Percentiles rank a stretch among this genome's conserved stretches.
Conservation (phyloP, 2,113 vertebrate genomes). For the Xiphorhynchus elegans region DNA sequence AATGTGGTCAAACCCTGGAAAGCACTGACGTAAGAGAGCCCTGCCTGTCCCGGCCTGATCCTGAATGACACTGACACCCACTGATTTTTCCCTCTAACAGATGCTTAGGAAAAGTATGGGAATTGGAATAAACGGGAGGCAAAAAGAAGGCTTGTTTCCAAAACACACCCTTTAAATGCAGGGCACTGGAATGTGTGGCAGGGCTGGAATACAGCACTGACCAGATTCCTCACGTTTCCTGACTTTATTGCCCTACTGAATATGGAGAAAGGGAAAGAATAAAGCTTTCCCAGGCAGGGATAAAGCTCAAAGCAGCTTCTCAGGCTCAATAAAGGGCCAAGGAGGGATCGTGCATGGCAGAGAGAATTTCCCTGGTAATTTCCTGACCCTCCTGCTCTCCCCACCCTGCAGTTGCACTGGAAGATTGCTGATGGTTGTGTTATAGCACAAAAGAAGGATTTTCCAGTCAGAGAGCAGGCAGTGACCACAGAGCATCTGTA, state of each 20-base stretch:
- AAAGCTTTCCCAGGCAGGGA: not conserved
- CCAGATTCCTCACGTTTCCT: not conserved
- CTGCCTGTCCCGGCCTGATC: not conserved
- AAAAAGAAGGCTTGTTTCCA: not conserved
- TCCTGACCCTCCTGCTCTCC: not conserved
- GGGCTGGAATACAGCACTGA: not conserved
- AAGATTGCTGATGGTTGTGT: not conserved
- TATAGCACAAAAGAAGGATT: not conserved
- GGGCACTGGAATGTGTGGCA: not conserved
- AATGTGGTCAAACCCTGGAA: constrained; percentile 1
- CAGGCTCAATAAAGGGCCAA: not conserved
- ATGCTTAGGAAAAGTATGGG: not conserved
- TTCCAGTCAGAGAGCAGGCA: not conserved
- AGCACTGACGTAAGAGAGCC: not conserved
- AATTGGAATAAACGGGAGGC: not conserved
- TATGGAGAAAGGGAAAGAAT: not conserved
- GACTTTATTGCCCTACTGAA: not conserved
- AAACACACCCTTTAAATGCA: not conserved
- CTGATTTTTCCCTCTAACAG: not conserved
- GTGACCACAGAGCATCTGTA: not conserved
- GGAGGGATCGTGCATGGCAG: not conserved
- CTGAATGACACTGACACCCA: constrained; percentile 16
- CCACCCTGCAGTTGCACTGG: not conserved
- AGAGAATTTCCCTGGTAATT: not conserved
- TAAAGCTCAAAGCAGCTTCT: not conserved